Evolutionary conservation across 2,888 invertebrate genomes (phyloP), one percentile per base, ranked within the genome.

Genomic region (Eupithecia subumbrata): DNA sequence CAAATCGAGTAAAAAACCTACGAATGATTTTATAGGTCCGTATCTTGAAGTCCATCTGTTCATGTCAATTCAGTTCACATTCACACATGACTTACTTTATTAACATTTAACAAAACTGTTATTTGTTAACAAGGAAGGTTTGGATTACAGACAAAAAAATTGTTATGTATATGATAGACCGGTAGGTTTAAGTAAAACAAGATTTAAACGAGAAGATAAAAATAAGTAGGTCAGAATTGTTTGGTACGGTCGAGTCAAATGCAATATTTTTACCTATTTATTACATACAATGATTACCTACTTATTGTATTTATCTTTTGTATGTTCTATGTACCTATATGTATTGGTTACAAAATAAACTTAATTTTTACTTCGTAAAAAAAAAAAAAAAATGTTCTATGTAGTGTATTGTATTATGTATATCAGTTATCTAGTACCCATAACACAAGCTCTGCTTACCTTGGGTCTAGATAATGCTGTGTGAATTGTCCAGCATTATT

Each of bases 1-100:
- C 40, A 12, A 72, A 45, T 60, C 60, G 12, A 64, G 66, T 71
- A 79, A 82, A 81, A 82, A 80, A 79, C 56, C 52, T 73, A 73
- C 67, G 64, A 78, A 79, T 79, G 16, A 75, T 25, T 67, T 37
- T 67, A 40, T 69, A 78, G 77, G 75, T 77, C 72, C 74, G 14
- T 79, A 79, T 76, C 76, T 64, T 67, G 73, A 70, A 25, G 40
- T 68, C 43, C 2, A 68, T 68, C 43, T 68, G 16, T 75, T 76
- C 30, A 56, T 76, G 76, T 73, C 72, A 73, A 66, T 76, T 77
- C 75, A 78, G 76, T 72, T 76, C 73, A 71, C 76, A 73, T 72
- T 76, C 73, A 71, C 76, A 73, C 79, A 72, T 76, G 75, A 69
- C 63, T 77, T 71, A 70, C 64, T 79, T 25, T n/a, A 67, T 72